Conservation (phyloP, 2,797 vertebrate species). For the Leuciscus waleckii region DNA sequence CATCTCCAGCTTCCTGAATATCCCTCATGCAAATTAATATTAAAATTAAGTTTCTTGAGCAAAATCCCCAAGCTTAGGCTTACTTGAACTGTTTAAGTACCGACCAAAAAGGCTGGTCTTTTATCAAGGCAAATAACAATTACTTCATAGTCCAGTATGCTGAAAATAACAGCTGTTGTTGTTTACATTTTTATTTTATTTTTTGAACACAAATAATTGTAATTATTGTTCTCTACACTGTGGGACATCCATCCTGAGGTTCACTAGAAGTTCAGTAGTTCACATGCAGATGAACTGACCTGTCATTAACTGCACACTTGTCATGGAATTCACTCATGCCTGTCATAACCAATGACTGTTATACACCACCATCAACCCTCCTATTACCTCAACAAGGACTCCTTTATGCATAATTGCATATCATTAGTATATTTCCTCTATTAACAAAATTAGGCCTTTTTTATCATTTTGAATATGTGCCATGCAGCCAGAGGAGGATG, state of each 20-base stretch:
- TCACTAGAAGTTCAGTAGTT: not conserved
- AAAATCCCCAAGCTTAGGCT: not conserved
- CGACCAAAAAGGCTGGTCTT: not conserved
- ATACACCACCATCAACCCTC: not conserved
- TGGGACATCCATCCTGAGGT: not conserved
- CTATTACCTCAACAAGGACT: not conserved
- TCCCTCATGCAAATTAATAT: not conserved
- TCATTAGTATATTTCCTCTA: not conserved
- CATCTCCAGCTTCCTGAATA: not conserved
- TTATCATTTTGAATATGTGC: not conserved
- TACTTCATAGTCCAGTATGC: not conserved
- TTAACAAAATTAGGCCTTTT: not conserved
- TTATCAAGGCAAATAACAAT: not conserved
- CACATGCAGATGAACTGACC: not conserved
- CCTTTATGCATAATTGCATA: not conserved
- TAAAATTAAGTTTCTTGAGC: not conserved
- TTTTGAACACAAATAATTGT: not conserved
- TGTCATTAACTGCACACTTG: not conserved
- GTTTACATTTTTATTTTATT: not conserved
- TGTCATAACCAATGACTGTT: constrained; percentile 1
- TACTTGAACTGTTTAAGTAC: not conserved
- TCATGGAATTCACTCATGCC: not conserved
- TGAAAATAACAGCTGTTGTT: not conserved
- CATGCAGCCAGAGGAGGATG: no score
- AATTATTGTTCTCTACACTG: not conserved